Evolutionary conservation across 2,797 vertebrate genomes (phyloP), one percentile per base, ranked within the genome.

Genomic region (Oreochromis mossambicus): DNA sequence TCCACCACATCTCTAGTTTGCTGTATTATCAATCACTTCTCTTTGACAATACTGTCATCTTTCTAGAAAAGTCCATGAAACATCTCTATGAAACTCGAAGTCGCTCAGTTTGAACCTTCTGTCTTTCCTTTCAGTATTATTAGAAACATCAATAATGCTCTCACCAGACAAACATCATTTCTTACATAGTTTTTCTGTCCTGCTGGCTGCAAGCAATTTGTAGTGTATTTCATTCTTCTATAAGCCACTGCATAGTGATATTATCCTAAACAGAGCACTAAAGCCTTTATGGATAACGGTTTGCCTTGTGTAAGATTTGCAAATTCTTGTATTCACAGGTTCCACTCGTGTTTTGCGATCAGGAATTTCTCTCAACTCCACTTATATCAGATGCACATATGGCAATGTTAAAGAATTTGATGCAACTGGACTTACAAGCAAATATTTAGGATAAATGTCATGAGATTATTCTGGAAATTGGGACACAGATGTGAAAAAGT

Each of bases 81-180:
- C 56, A 12, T 61, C 1, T 61, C 56, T 19, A 61, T 7, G 56
- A 61, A 7, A 61, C 15, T 38, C 36, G 11, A 34, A 32, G 56
- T 34, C 15, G 34, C 56, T 34, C 56, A 34, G 56, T 58, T 15
- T 19, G 56, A 58, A 34, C 29, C 17, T 34, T 34, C 26, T 34
- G 56, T 58, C 56, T 58, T 34, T 34, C 29, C 56, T 34, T 6
- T 58, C 29, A 61, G 15, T 19, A 61, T 19, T 58, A 58, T 58
- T 19, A 19, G 56, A 61, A 34, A 61, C 56, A 61, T 34, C 29
- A 61, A 61, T 61, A 34, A 61, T 61, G 56, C 56, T 61, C 58
- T 38, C 58, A n/a, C 17, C 19, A 63, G 10, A 36, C 3, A 19
- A 63, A 63, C 34, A 63, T 48, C 15, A 48, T 32, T 50, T 50